Evolutionary conservation across 1,140 invertebrate species (phyloP).

Genomic region (Drosophila bipectinata): DNA sequence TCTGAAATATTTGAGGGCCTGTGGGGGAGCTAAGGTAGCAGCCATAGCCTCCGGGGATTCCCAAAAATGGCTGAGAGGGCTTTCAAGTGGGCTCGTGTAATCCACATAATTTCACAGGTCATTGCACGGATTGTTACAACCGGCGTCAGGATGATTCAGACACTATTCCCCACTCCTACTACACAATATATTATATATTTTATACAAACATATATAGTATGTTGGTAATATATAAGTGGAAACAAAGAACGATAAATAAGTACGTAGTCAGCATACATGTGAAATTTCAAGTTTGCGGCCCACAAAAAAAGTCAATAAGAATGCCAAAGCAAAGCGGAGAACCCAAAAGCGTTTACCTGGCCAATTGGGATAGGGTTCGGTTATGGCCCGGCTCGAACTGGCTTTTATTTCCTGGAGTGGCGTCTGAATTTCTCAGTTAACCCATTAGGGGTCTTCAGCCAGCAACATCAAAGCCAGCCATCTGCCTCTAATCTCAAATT

Average conservation of each 20-base stretch:
- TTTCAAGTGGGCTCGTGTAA: conserved; percentile 11
- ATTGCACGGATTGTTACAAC: conserved; percentile 57
- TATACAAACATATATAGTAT: not conserved
- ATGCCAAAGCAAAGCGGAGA: conserved; percentile 40
- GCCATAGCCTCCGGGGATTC: not conserved
- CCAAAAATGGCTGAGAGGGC: not conserved
- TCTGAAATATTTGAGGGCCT: not conserved
- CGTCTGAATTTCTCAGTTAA: conserved; percentile 26
- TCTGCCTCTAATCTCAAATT: conserved; percentile 46
- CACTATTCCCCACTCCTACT: conserved; percentile 2
- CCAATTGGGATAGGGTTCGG: conserved; percentile 45
- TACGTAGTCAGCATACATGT: conserved; percentile 39
- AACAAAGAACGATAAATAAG: conserved; percentile 46
- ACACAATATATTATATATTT: not conserved
- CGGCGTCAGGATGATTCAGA: conserved; percentile 44
- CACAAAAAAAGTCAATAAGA: conserved; percentile 34
- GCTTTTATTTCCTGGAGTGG: conserved; percentile 17
- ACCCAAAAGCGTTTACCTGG: conserved; percentile 48
- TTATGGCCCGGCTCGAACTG: not conserved
- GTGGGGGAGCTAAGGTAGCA: no score
- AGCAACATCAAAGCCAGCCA: conserved; percentile 55
- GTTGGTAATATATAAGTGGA: not conserved
- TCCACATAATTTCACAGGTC: conserved; percentile 67
- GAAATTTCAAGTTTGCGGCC: conserved; percentile 52
- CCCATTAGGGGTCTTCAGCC: conserved; percentile 22